Conservation (phyloP, 2,888 invertebrate species). For the Campopleginae sp. region DNA sequence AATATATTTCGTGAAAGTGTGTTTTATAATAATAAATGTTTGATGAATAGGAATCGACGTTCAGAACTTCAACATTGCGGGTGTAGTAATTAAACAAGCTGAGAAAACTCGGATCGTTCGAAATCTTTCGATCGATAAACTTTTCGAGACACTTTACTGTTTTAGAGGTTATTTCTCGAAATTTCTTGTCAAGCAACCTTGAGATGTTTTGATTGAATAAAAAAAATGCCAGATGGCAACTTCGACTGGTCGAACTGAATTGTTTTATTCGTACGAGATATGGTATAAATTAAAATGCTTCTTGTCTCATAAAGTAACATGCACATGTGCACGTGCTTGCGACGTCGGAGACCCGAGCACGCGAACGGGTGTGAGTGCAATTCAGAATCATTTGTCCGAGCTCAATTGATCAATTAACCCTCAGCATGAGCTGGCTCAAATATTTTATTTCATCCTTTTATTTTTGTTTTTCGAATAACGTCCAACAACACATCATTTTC, state of each 20-base stretch:
- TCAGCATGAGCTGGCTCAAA: constrained; percentile 40
- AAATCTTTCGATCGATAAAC: background rate
- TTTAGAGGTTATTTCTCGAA: background rate
- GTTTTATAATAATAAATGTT: background rate
- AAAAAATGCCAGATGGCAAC: background rate
- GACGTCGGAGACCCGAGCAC: constrained; percentile 55
- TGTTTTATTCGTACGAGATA: background rate
- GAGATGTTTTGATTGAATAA: background rate
- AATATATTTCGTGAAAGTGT: background rate
- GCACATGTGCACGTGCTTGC: constrained; percentile 52
- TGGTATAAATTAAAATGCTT: constrained; percentile 38
- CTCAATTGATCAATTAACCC: constrained; percentile 79
- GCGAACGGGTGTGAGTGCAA: constrained; percentile 67
- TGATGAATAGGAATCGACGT: background rate
- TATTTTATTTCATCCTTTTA: constrained; percentile 29
- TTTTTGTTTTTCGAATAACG: background rate
- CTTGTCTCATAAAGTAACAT: constrained; percentile 3
- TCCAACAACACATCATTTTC: background rate
- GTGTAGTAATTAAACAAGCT: background rate
- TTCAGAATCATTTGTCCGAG: constrained; percentile 74
- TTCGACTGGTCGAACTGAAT: background rate
- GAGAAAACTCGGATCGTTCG: background rate
- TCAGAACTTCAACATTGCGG: background rate
- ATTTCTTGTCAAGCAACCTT: background rate
- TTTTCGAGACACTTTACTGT: background rate